Evolutionary conservation across 2,888 invertebrate genomes (phyloP).

Genomic region (Hemicrepidius hirtus): DNA sequence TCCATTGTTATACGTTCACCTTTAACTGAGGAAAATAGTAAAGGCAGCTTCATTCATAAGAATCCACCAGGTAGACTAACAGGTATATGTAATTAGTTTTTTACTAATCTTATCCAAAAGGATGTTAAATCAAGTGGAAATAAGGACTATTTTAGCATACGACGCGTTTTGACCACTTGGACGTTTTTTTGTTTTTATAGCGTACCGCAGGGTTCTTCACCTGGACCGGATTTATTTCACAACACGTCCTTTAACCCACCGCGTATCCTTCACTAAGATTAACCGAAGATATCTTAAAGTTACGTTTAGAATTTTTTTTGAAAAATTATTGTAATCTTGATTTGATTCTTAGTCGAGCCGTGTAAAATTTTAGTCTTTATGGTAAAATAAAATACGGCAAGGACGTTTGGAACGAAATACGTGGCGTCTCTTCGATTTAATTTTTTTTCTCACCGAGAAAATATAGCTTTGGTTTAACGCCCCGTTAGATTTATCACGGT

Average conservation of each 20-base stretch:
- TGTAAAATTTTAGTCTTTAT: slow-evolving; percentile 39
- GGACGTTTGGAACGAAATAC: slow-evolving; percentile 44
- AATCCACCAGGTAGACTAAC: slow-evolving; percentile 68
- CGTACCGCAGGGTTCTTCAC: slow-evolving; percentile 50
- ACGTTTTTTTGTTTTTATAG: slow-evolving; percentile 62
- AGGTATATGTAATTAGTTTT: slow-evolving; percentile 71
- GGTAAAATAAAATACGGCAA: slow-evolving; percentile 46
- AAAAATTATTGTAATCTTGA: slow-evolving; percentile 7
- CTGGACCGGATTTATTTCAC: slow-evolving; percentile 39
- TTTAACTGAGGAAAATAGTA: slow-evolving; percentile 66
- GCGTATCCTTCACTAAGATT: not conserved
- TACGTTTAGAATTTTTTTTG: slow-evolving; percentile 33
- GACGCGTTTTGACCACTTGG: slow-evolving; percentile 66
- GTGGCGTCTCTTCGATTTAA: slow-evolving; percentile 47
- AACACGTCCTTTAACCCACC: slow-evolving; percentile 34
- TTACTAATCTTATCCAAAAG: slow-evolving; percentile 55
- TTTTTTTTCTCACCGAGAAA: slow-evolving; percentile 22
- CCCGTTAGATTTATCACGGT: slow-evolving; percentile 27
- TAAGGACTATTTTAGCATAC: slow-evolving; percentile 61
- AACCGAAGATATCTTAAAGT: not conserved
- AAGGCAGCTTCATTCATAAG: slow-evolving; percentile 71
- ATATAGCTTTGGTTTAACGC: slow-evolving; percentile 23
- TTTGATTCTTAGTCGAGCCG: slow-evolving; percentile 13
- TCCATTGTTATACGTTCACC: slow-evolving; percentile 60
- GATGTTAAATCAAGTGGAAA: slow-evolving; percentile 55